Evolutionary conservation across 2,888 invertebrate species (phyloP), one percentile per base, ranked within the genome.

Genomic region (Netelia virgata): DNA sequence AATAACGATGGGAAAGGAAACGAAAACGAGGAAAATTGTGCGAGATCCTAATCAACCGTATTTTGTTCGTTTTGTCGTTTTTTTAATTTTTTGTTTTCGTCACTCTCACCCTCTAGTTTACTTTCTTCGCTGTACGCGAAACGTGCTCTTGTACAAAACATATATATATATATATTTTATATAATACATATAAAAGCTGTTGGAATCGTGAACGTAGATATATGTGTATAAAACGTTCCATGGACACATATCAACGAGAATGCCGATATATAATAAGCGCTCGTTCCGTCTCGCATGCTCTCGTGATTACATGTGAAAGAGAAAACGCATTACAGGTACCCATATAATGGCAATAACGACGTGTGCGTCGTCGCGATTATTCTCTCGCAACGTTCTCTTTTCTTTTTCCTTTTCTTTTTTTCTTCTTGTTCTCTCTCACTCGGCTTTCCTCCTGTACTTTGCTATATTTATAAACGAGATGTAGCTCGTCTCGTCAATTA

Each of bases 1-100:
- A 87, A 88, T 88, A 90, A 90, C 88, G 86, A 90, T 90, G 89
- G 87, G 90, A 91, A 91, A 89, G 85, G 79, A 88, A 87, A 88
- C 85, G 88, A 86, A 87, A 85, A 86, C 78, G 78, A 84, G 73
- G 87, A 64, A 83, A 76, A 63, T 80, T 70, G 77, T 70, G 77
- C 70, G 23, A 74, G 50, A 70, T 69, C 77, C 73, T 70, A 66
- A 3, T 61, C 47, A 28, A 74, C 43, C 55, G n/a, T 23, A 41
- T n/a, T 18, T 55, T 47, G 9, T 16, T 69, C 41, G 18, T 55
- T 73, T n/a, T 9, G 16, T 73, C 61, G 23, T 63, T 73, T 43
- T 59, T 66, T 59, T 43, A n/a, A n/a, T 8, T 11, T 9, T 11
- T 9, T 20, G 23, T 64, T 10, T 36, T 11, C 41, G 11, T 36